Conservation (phyloP, 2,113 vertebrate species). For the Abramis brama region DNA sequence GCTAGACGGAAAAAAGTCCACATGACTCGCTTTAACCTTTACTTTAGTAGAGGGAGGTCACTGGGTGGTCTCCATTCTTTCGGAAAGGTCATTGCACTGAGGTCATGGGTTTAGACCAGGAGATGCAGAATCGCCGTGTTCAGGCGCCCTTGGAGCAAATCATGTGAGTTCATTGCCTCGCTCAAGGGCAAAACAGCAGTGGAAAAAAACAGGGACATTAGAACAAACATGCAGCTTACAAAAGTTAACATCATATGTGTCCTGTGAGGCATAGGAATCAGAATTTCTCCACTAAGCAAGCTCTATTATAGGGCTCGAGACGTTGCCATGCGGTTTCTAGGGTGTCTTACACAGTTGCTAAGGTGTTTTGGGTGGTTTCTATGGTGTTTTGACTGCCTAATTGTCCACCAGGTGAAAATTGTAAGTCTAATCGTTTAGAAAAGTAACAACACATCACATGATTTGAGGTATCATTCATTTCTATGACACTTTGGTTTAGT, state of each 20-base stretch:
- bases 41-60: constrained; percentile 38
- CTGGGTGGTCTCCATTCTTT: constrained; percentile 22
- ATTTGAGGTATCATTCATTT: background rate
- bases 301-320: background rate
- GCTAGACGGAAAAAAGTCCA: background rate
- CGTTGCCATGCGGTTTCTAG: background rate
- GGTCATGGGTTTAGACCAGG: constrained; percentile 38
- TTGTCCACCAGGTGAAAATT: background rate
- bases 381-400: background rate
- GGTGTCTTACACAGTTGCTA: background rate
- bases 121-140: constrained; percentile 3
- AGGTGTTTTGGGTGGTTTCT: background rate
- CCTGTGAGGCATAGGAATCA: constrained; percentile 3
- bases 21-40: constrained; percentile 57
- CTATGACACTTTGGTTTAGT: background rate
- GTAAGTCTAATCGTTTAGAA: background rate
- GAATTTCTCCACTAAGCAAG: background rate
- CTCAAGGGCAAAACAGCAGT: constrained; percentile 33
- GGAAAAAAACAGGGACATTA: constrained; percentile 29
- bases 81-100: constrained; percentile 18
- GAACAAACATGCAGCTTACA: constrained; percentile 7
- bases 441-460: background rate
- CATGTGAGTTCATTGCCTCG: constrained; percentile 36
- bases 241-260: constrained; percentile 13
- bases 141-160: constrained; percentile 11